Base-by-base conservation (phyloP, 2,113 vertebrate genomes). In the Madoqua kirkii region DNA sequence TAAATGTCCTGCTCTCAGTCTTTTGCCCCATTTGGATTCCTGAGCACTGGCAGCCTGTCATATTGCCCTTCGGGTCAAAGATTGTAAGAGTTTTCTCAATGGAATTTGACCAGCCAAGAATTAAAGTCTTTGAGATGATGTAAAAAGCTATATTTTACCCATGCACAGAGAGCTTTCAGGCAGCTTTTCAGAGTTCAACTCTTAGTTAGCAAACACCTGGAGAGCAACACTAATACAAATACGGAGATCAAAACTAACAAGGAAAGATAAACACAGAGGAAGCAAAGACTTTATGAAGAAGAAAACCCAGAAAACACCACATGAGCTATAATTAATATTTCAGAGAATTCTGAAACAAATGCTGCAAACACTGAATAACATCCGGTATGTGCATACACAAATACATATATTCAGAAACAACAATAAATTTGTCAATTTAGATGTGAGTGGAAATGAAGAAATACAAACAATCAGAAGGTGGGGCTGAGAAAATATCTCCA, bases 1-100 rank as follows among this genome's bases (percentile, higher is more conserved):
- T 67, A 71, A 96, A 91, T 83, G 8, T 93, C 31, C 29, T 54
- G 31, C 12, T 40, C 64, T 48, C 16, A 71, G 27, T 52, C 81
- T 84, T 95, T 91, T 93, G 40, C 11, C n/a, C 85, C 55, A 97
- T 27, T 97, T 97, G 81, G 91, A 87, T 62, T 91, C 40, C 48
- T 93, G 40, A 94, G 16, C 23, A 91, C 59, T 96, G 91, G 76
- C 85, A 97, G 82, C 9, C 45, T 89, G 54, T 71, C 31, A 86
- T 71, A 88, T 59, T n/a, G 67, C 25, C 43, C 83, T 94, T 74
- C 67, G 91, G 94, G 87, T 97, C 89, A 97, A 97, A 97, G 91
- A 96, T 71, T 94, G 3, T 40, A 94, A 89, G 62, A 78, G 6
- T 93, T 95, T 97, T 94, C 95, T 78, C 91, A 64, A 55, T 36